Evolutionary conservation across 2,888 invertebrate species (phyloP).

Genomic region (Rambutsinella grinnellia): DNA sequence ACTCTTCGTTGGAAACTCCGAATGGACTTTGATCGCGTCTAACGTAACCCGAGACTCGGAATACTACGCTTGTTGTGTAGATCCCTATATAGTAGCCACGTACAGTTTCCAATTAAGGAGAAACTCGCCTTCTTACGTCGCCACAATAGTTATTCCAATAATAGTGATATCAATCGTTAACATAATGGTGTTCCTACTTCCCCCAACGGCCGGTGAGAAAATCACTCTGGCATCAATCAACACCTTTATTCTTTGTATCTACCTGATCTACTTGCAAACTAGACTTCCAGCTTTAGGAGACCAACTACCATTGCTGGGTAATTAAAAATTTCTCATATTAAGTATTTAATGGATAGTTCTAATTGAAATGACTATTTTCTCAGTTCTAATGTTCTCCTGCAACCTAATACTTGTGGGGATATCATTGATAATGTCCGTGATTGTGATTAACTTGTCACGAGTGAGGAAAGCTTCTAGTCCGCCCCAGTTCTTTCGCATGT

Average conservation of each 20-base stretch:
- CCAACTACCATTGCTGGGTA: constrained; percentile 74
- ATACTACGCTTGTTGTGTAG: constrained; percentile 71
- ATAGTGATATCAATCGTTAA: constrained; percentile 67
- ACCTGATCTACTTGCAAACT: constrained; percentile 65
- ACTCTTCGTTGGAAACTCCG: constrained; percentile 55
- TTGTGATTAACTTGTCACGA: constrained; percentile 73
- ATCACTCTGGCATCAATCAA: constrained; percentile 68
- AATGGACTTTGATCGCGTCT: constrained; percentile 57
- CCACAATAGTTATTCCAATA: constrained; percentile 76
- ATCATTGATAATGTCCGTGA: constrained; percentile 73
- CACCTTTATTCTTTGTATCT: constrained; percentile 63
- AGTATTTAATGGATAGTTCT: not conserved
- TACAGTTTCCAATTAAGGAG: constrained; percentile 73
- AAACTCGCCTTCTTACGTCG: constrained; percentile 75
- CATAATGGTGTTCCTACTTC: constrained; percentile 67
- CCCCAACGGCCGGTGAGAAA: constrained; percentile 78
- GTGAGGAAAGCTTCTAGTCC: constrained; percentile 70
- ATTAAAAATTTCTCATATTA: constrained; percentile 39
- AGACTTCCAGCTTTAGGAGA: constrained; percentile 74
- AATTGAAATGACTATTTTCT: constrained; percentile 58
- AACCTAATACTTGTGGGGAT: constrained; percentile 72
- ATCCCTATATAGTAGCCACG: constrained; percentile 73
- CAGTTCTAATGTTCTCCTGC: constrained; percentile 74
- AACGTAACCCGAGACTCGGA: constrained; percentile 68
- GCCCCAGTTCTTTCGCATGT: constrained; percentile 68